Evolutionary conservation across 2,888 invertebrate species (phyloP), one percentile per base, ranked within the genome.

Genomic region (Bombyx huttoni): DNA sequence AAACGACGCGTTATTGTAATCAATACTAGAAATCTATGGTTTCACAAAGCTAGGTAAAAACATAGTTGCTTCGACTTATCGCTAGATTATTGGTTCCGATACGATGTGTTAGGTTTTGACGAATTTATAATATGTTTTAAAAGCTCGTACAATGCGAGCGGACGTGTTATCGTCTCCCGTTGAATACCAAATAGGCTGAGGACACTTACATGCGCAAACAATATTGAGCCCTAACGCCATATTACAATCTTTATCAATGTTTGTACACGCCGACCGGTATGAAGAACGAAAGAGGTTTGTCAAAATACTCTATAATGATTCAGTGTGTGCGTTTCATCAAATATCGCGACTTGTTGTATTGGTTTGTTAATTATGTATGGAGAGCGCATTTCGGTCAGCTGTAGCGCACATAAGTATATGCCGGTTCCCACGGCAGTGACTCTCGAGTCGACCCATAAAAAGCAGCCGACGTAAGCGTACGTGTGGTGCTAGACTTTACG

Each of bases 381-480:
- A 84, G 82, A 84, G 77, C 88, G 87, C 85, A 87, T 86, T 89
- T 88, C 81, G 87, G 87, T 85, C 87, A 87, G 87, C 86, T 85
- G 87, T 81, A 74, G 78, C 74, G 74, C 69, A 61, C 67, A 77
- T 83, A 85, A 85, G 88, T 83, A 75, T 80, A 84, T 82, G 88
- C 83, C 72, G 80, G 85, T 89, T 89, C 88, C 83, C 84, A 89
- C 89, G 86, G 70, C 84, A 79, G 79, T 81, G 81, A 85, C 80
- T 81, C 76, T 77, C 76, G 80, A 75, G 73, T 63, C 78, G 67
- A 77, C 70, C 83, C 83, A 87, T 87, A 85, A 88, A 85, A 87
- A 87, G 83, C 77, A 75, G 71, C 67, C 79, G 78, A 81, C 80
- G 82, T 78, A 74, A 80, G 76, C 77, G 81, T 82, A 81, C 84